Percentiles rank a stretch among this genome's conserved stretches.
Evolutionary conservation across 1,140 invertebrate species (phyloP).

Genomic region (Thrips palmi): DNA sequence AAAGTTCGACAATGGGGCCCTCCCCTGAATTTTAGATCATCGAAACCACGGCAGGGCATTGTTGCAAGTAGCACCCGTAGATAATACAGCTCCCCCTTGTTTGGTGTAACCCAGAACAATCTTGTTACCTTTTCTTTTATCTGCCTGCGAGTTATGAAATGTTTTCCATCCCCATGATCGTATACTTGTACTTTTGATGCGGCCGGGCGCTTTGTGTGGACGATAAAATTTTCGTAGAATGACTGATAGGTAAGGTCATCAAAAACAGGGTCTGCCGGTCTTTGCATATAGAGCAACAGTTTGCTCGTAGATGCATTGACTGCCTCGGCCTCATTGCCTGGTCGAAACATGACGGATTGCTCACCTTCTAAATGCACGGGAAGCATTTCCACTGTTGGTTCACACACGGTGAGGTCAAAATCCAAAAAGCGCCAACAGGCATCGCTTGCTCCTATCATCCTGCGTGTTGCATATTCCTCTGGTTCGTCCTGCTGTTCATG

Average conservation of each 20-base stretch:
- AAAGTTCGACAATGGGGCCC: not conserved
- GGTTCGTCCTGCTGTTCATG: not conserved
- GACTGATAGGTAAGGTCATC: not conserved
- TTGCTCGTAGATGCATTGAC: not conserved
- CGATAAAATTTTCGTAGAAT: slow-evolving; percentile 7
- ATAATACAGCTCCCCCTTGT: not conserved
- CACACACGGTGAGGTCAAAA: not conserved
- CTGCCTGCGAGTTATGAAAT: not conserved
- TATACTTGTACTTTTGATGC: no score
- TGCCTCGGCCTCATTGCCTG: not conserved
- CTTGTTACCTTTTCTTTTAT: not conserved
- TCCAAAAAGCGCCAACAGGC: slow-evolving; percentile 2
- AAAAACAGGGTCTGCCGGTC: slow-evolving; percentile 1
- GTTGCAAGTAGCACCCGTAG: no score
- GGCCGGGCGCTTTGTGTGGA: not conserved
- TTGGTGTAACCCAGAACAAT: not conserved
- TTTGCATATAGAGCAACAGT: slow-evolving; percentile 3
- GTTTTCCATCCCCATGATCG: not conserved
- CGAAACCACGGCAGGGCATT: not conserved
- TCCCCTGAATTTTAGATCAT: not conserved
- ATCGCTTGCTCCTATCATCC: slow-evolving; percentile 4
- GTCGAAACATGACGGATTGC: slow-evolving; percentile 4
- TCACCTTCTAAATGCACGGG: slow-evolving; percentile 2
- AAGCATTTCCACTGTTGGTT: slow-evolving; percentile 4
- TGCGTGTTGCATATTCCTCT: slow-evolving; percentile 1